Evolutionary conservation across 2,113 vertebrate species (phyloP), one percentile per base, ranked within the genome.

Genomic region (Columba livia): DNA sequence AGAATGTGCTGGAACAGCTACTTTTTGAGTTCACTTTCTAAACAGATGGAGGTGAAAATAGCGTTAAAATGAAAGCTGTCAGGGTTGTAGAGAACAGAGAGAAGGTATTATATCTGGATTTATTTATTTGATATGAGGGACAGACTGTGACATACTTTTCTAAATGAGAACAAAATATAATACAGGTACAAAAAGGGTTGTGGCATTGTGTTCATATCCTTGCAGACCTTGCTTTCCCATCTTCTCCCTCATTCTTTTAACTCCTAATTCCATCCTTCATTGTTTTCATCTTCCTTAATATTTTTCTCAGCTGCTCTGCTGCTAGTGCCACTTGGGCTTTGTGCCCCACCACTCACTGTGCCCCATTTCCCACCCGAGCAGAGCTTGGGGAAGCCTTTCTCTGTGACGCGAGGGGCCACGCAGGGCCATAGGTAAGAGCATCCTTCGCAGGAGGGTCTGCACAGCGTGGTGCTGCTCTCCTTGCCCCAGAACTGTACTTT

Each of bases 301-400:
- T 11, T n/a, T 50, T 60, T 58, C 61, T 11, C 32, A 64, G 29
- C 42, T 66, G 24, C 51, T 85, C 53, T 40, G 4, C n/a, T 79
- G 11, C 10, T 57, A 21, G 8, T 25, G 28, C 28, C 26, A 7
- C 56, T 6, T 12, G 15, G 5, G 5, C 15, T 66, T 81, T 1
- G 1, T 29, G 28, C 11, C 29, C 10, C 15, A 10, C 16, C 7
- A 4, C 53, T 66, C 44, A 8, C 5, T 26, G 8, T 21, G 3
- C 10, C 14, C 9, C 0, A 3, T 25, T 91, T 66, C 25, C 36
- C 40, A 34, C 26, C 26, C 1, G 4, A 29, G 26, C 47, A 57
- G 50, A 42, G 32, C n/a, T 5, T 11, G 31, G 1, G 1, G 57
- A 34, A 10, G 19, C 26, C 4, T 80, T 67, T 48, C 26, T 34